Evolutionary conservation across 2,888 invertebrate species (phyloP).

Genomic region (Aradus depressus): DNA sequence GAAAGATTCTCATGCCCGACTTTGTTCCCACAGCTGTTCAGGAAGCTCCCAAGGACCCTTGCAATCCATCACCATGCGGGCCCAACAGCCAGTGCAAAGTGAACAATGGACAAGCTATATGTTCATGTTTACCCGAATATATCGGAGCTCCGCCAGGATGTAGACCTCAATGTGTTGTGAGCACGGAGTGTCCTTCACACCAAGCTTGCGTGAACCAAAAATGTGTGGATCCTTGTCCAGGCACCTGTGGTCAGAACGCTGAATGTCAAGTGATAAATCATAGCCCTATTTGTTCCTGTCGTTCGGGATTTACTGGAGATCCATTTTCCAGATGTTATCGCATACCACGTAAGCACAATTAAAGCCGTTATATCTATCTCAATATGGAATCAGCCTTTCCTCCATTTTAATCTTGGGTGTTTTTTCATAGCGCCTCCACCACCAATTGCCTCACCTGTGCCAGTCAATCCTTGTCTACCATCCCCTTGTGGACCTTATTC

Average conservation of each 20-base stretch:
- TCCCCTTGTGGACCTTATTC: constrained; percentile 71
- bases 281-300: constrained; percentile 58
- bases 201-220: constrained; percentile 57
- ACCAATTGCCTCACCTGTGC: constrained; percentile 24
- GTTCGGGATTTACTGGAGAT: constrained; percentile 44
- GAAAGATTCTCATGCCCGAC: neutral
- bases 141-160: constrained; percentile 57
- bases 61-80: constrained; percentile 50
- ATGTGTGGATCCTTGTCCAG: constrained; percentile 59
- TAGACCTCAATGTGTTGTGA: constrained; percentile 55
- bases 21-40: constrained; percentile 25
- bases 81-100: constrained; percentile 50
- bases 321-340: constrained; percentile 40
- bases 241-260: constrained; percentile 57
- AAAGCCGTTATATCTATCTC: neutral
- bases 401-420: too few relatives aligned
- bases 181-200: constrained; percentile 50
- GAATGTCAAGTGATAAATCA: constrained; percentile 60
- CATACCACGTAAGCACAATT: constrained; percentile 40
- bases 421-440: constrained; percentile 1
- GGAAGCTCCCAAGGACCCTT: constrained; percentile 47
- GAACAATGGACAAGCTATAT: constrained; percentile 49
- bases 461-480: constrained; percentile 54
- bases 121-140: constrained; percentile 57
- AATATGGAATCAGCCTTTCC: too few relatives aligned